phyloP scores from a whole-genome alignment of 2,113 vertebrate species.

The Oryctolagus cuniculus region DNA sequence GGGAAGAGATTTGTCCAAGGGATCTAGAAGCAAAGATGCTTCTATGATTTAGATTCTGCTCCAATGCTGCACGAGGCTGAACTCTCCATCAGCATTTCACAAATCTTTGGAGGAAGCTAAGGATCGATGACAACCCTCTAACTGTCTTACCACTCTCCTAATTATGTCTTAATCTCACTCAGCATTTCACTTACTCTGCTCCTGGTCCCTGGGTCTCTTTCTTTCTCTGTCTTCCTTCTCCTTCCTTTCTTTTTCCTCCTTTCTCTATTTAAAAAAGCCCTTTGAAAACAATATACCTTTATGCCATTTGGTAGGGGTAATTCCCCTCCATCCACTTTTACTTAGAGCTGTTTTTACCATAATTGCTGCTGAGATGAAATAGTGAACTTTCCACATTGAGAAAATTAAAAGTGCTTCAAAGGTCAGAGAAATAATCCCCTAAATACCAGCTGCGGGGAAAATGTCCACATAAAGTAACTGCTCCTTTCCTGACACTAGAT shows the following conservation, averaged over 20 bases:
- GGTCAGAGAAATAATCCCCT: slow-evolving; percentile 71
- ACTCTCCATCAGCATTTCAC: too few species aligned
- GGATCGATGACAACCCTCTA: background rate
- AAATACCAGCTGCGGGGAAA: slow-evolving; percentile 50
- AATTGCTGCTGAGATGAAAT: slow-evolving; percentile 73
- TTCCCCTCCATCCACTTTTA: slow-evolving; percentile 55
- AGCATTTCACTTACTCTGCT: background rate
- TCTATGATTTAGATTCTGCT: background rate
- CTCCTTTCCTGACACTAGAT: slow-evolving; percentile 68
- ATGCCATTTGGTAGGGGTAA: background rate
- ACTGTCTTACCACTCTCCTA: background rate
- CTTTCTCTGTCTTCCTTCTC: too few species aligned
- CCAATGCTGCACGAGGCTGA: background rate
- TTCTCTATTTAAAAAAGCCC: background rate
- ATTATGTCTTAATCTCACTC: background rate
- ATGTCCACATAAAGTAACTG: slow-evolving; percentile 42
- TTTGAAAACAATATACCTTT: slow-evolving; percentile 66
- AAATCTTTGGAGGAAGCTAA: background rate
- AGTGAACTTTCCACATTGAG: slow-evolving; percentile 55
- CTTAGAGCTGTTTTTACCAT: slow-evolving; percentile 62
- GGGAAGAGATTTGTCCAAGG: background rate
- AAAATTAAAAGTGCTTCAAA: slow-evolving; percentile 73
- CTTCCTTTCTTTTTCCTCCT: background rate
- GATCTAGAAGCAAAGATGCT: background rate
- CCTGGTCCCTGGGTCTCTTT: background rate